Conservation (phyloP, 2,797 vertebrate species). For the Euphonia xanthogaster region DNA sequence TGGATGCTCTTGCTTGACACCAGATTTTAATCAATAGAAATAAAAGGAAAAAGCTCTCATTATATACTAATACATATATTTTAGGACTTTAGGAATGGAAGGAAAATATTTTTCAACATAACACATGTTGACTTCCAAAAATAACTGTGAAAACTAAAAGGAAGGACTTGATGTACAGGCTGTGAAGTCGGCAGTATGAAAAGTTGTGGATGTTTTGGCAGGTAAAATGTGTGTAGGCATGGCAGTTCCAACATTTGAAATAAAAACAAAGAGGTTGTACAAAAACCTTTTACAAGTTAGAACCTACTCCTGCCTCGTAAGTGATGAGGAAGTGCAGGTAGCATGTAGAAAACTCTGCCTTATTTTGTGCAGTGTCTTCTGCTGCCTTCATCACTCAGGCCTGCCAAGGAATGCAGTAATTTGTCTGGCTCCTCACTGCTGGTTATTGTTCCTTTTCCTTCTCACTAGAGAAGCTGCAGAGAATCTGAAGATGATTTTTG, state of each 20-base stretch:
- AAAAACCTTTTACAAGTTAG: not conserved
- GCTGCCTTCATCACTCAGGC: not conserved
- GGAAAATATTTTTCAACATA: not conserved
- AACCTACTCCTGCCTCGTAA: not conserved
- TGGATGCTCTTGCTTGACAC: not conserved
- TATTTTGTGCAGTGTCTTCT: not conserved
- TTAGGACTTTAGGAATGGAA: not conserved
- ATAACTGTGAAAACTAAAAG: not conserved
- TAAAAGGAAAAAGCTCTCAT: not conserved
- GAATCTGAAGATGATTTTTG: not conserved
- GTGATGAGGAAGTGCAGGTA: not conserved
- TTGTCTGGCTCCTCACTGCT: not conserved
- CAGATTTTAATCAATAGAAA: not conserved
- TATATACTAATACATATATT: not conserved
- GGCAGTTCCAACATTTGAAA: not conserved
- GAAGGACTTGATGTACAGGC: not conserved
- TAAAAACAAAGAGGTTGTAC: not conserved
- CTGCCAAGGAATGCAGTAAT: accelerated
- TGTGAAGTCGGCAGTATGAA: not conserved
- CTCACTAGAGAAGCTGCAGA: not conserved
- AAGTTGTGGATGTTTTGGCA: not conserved
- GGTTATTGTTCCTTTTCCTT: not conserved
- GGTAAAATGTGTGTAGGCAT: not conserved
- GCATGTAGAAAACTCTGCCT: not conserved
- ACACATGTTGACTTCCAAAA: not conserved